Percentiles rank a stretch among this genome's conserved stretches.
phyloP scores from a whole-genome alignment of 2,113 vertebrate species.

The Oryzias melastigma region DNA sequence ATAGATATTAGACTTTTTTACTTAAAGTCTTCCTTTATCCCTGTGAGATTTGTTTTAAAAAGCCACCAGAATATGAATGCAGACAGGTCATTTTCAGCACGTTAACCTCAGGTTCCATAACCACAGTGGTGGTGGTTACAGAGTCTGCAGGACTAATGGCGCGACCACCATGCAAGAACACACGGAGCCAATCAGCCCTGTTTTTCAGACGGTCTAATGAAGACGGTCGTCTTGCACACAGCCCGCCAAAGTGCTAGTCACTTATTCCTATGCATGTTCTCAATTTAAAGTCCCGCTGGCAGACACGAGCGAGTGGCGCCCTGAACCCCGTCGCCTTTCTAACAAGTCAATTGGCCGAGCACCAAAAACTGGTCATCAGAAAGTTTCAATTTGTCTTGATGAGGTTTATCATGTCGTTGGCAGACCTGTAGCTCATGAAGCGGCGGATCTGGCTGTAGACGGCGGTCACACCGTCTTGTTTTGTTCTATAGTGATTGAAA shows the following conservation, averaged over 20 bases:
- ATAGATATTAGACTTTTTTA: constrained; percentile 38
- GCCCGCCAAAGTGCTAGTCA: constrained; percentile 55
- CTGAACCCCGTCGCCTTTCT: constrained; percentile 31
- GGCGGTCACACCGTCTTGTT: too few relatives aligned
- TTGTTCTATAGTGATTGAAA: constrained; percentile 69
- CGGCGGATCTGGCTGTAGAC: constrained; percentile 37
- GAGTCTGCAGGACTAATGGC: constrained; percentile 64
- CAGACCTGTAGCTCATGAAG: constrained; percentile 44
- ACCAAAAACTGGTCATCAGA: constrained; percentile 59
- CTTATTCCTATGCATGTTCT: constrained; percentile 65
- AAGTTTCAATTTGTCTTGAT: constrained; percentile 68
- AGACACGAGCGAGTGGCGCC: constrained; percentile 54
- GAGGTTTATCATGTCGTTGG: constrained; percentile 64
- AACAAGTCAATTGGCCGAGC: constrained; percentile 32
- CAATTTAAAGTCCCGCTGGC: constrained; percentile 57
- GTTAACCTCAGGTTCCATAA: constrained; percentile 67
- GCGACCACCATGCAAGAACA: constrained; percentile 48
- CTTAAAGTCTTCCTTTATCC: constrained; percentile 43
- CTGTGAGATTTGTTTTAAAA: constrained; percentile 18
- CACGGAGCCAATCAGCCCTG: constrained; percentile 55
- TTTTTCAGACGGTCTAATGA: constrained; percentile 63
- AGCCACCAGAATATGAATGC: constrained; percentile 66
- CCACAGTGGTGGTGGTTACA: constrained; percentile 41
- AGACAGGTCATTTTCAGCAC: constrained; percentile 38
- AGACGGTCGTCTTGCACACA: constrained; percentile 52